phyloP scores from a whole-genome alignment of 2,888 invertebrate species.

The Mesochorus sp. region DNA sequence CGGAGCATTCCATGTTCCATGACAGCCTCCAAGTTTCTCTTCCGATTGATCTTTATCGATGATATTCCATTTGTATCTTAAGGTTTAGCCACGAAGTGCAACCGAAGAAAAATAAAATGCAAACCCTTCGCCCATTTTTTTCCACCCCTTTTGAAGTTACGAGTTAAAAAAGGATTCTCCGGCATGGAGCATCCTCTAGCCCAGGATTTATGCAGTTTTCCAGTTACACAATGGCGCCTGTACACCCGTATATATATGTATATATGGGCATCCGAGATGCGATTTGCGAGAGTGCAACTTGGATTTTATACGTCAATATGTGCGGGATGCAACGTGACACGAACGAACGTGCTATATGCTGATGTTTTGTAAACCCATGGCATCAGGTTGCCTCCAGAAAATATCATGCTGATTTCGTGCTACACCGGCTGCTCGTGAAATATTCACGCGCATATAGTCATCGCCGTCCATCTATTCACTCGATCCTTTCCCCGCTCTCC shows the following conservation, averaged over 20 bases:
- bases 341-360: background rate
- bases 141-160: too few relatives aligned
- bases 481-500: background rate
- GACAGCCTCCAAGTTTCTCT: background rate
- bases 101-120: too few relatives aligned
- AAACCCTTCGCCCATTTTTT: too few relatives aligned
- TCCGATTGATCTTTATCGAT: background rate
- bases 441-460: background rate
- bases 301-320: conserved; percentile 30
- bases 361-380: background rate
- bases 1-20: background rate
- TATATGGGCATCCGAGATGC: conserved; percentile 24
- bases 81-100: too few relatives aligned
- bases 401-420: conserved; percentile 36
- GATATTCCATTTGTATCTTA: too few relatives aligned
- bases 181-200: background rate
- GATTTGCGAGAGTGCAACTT: conserved; percentile 10
- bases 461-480: background rate
- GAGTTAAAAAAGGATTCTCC: background rate
- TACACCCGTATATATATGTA: background rate
- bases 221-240: background rate
- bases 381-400: conserved; percentile 18
- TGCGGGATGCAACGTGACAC: conserved; percentile 11
- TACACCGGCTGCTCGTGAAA: conserved; percentile 34
- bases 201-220: conserved; percentile 76